Percentiles rank a stretch among this genome's conserved stretches.
Evolutionary conservation across 2,797 vertebrate genomes (phyloP).

Genomic region (Poeciliopsis presidionis): DNA sequence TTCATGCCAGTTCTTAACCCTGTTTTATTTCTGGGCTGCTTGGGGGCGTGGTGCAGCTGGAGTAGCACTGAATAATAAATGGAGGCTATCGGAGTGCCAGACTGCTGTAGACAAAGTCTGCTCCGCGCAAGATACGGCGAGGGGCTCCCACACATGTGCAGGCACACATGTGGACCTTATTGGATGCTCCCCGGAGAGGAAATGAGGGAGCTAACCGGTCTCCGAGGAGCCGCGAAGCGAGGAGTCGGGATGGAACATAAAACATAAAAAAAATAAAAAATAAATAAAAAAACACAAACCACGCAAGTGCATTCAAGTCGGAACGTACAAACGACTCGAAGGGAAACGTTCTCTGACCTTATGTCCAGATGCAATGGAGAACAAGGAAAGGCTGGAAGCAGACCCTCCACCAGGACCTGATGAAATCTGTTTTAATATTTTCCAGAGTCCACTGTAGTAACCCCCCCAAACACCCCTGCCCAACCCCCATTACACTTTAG

Average conservation of each 20-base stretch:
- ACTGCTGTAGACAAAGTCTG: conserved; percentile 51
- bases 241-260: conserved; percentile 59
- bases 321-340: conserved; percentile 41
- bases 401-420: not conserved
- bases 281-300: no score
- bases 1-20: conserved; percentile 78
- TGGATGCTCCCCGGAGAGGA: conserved; percentile 60
- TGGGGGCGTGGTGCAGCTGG: conserved; percentile 64
- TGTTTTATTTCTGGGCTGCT: conserved; percentile 74
- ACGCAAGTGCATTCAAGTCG: conserved; percentile 41
- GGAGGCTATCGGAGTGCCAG: conserved; percentile 65
- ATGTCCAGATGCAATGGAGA: not conserved
- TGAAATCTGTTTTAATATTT: no score
- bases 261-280: conserved; percentile 32
- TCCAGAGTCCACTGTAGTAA: no score
- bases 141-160: conserved; percentile 16
- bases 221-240: conserved; percentile 57
- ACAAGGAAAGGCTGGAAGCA: not conserved
- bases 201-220: conserved; percentile 70
- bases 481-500: no score
- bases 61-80: conserved; percentile 81
- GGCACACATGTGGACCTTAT: conserved; percentile 34
- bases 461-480: no score
- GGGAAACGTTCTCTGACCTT: conserved; percentile 33
- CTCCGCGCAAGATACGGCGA: conserved; percentile 42